Percentiles rank a stretch among this genome's conserved stretches.
phyloP scores from a whole-genome alignment of 2,888 invertebrate genomes.

The Orthosia cruda region DNA sequence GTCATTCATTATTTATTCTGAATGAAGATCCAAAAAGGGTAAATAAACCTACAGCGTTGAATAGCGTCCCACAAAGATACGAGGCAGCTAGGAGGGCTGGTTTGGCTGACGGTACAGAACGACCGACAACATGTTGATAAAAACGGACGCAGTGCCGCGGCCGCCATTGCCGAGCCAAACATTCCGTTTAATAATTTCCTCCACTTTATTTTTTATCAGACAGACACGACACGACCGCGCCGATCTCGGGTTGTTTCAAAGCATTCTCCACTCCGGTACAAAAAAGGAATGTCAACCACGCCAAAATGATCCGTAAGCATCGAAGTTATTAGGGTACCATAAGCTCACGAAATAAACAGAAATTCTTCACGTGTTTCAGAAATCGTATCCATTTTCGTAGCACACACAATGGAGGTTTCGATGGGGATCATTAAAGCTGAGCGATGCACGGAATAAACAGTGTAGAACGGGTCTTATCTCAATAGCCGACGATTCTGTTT shows the following conservation, averaged over 20 bases:
- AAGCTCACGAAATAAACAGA: conserved; percentile 82
- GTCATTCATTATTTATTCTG: conserved; percentile 66
- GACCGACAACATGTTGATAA: conserved; percentile 72
- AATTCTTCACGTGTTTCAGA: conserved; percentile 85
- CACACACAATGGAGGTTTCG: conserved; percentile 75
- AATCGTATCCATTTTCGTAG: conserved; percentile 84
- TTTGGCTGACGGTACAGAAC: conserved; percentile 47
- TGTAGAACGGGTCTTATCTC: conserved; percentile 72
- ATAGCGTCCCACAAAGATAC: conserved; percentile 48
- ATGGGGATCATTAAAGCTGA: conserved; percentile 76
- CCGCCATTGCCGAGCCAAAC: conserved; percentile 76
- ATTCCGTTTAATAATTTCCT: conserved; percentile 80
- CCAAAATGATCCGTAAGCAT: conserved; percentile 91
- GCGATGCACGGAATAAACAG: conserved; percentile 56
- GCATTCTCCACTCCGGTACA: conserved; percentile 71
- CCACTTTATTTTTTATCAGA: conserved; percentile 81
- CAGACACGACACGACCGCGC: conserved; percentile 70
- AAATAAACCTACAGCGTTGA: conserved; percentile 59
- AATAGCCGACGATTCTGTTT: conserved; percentile 66
- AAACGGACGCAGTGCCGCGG: conserved; percentile 71
- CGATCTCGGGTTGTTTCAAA: conserved; percentile 72
- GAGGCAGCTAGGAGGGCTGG: conserved; percentile 33
- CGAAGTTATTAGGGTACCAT: conserved; percentile 86
- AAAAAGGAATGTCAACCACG: conserved; percentile 89
- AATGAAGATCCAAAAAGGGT: conserved; percentile 63